A percentile compares a stretch with the other conserved stretches of the same genome.
Evolutionary conservation across 2,113 vertebrate genomes (phyloP).

Genomic region (Cryptotis parvus): DNA sequence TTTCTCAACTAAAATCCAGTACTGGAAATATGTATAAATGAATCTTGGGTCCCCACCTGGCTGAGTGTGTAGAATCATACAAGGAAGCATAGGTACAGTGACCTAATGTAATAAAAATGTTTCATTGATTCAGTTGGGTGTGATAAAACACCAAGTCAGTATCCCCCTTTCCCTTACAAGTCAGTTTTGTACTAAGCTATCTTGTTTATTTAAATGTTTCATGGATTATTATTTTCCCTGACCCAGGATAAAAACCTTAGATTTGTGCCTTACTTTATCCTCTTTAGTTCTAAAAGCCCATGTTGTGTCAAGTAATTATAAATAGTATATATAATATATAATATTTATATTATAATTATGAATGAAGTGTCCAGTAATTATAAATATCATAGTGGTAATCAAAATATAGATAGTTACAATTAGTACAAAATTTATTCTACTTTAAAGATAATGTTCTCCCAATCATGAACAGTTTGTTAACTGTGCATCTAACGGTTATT

Average conservation of each 20-base stretch:
- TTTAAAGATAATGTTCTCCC: not conserved
- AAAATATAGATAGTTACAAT: not conserved
- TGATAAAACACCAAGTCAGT: not conserved
- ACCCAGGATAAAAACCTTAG: not conserved
- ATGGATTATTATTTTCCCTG: not conserved
- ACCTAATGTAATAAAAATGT: not conserved
- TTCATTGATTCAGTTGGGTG: not conserved
- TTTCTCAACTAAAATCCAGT: not conserved
- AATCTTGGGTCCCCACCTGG: not conserved
- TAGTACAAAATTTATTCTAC: not conserved
- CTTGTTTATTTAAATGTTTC: not conserved
- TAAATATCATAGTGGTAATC: not conserved
- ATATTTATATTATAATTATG: too few species aligned
- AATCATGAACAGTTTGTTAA: too few species aligned
- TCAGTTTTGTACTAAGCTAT: not conserved
- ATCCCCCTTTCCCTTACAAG: too few species aligned
- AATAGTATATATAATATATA: not conserved
- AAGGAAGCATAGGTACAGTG: not conserved
- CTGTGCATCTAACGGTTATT: too few species aligned
- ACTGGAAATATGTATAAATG: not conserved
- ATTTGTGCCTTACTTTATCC: not conserved
- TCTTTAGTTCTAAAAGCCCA: not conserved
- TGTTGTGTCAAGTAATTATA: not conserved
- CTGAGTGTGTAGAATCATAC: not conserved
- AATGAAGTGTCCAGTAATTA: too few species aligned